These are phyloP conservation scores for Nematopogon swammerdamellus DNA, from an alignment of 2,888 invertebrate species.

Conservation along the genomic window DNA sequence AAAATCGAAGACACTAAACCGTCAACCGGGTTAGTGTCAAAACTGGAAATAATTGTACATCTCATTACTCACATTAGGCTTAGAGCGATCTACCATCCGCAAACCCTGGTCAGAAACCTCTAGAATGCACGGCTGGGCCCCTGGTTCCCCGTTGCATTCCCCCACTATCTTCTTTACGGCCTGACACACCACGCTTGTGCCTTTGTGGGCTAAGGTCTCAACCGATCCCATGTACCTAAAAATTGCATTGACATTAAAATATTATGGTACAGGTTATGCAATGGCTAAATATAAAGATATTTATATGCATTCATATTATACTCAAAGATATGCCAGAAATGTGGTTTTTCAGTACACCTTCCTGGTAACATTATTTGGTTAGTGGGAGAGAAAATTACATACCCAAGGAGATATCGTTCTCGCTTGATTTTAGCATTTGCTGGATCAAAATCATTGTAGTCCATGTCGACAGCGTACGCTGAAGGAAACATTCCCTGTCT, in stretches of 20 bases:
- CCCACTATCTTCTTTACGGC: slow-evolving; percentile 85
- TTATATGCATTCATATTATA: not conserved
- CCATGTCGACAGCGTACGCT: slow-evolving; percentile 95
- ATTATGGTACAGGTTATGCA: not conserved
- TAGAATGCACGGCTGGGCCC: slow-evolving; percentile 79
- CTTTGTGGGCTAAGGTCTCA: slow-evolving; percentile 94
- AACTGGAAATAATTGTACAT: too few species aligned
- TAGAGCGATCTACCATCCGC: slow-evolving; percentile 89
- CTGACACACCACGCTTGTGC: slow-evolving; percentile 92
- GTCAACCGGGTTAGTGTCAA: too few species aligned
- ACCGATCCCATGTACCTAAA: slow-evolving; percentile 87
- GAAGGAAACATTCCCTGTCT: slow-evolving; percentile 95
- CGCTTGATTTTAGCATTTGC: slow-evolving; percentile 78
- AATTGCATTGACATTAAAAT: slow-evolving; percentile 3
- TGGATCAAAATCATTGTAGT: slow-evolving; percentile 94
- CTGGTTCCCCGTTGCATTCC: slow-evolving; percentile 63
- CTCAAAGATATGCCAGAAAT: not conserved
- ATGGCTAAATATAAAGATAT: not conserved
- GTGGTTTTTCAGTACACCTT: not conserved
- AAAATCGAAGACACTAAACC: too few species aligned
- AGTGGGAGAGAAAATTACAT: slow-evolving; percentile 11
- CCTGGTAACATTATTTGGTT: not conserved
- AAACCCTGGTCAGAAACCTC: slow-evolving; percentile 96
- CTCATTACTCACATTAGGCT: slow-evolving; percentile 65
- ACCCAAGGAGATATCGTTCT: slow-evolving; percentile 83